phyloP scores from a whole-genome alignment of 2,888 invertebrate genomes.

The Plebejus argus region DNA sequence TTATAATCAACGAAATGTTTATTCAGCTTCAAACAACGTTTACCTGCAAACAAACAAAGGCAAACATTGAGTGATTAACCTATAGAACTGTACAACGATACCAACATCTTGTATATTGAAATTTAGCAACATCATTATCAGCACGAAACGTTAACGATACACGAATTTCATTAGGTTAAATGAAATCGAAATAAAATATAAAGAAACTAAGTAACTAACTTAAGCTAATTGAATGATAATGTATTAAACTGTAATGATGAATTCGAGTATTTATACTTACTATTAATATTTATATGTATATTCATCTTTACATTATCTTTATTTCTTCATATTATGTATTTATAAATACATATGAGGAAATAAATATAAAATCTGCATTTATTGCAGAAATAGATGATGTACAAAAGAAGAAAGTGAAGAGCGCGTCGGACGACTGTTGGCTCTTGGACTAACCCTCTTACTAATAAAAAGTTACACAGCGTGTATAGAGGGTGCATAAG shows the following conservation, averaged over 20 bases:
- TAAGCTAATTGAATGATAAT: neutral
- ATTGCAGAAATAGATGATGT: neutral
- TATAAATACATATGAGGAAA: no score
- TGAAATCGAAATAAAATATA: neutral
- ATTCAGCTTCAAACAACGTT: slow-evolving; percentile 36
- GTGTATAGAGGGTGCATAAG: no score
- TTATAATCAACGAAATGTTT: slow-evolving; percentile 26
- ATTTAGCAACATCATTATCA: slow-evolving; percentile 15
- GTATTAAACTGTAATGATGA: no score
- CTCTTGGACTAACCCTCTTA: slow-evolving; percentile 5
- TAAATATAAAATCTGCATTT: neutral
- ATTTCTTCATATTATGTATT: no score
- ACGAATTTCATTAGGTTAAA: neutral
- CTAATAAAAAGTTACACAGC: no score
- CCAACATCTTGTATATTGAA: slow-evolving; percentile 22
- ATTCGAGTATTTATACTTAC: no score
- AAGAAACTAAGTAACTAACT: neutral
- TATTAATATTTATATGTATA: no score
- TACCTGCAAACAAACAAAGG: slow-evolving; percentile 41
- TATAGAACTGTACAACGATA: slow-evolving; percentile 20
- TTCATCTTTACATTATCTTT: no score
- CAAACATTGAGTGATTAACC: slow-evolving; percentile 35
- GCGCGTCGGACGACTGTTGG: neutral
- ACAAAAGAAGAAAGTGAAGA: neutral
- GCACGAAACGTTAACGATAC: neutral